A percentile compares a stretch with the other conserved stretches of the same genome.
These are phyloP conservation scores for Aphelocoma californica DNA, from an alignment of 2,797 vertebrate genomes.

Conservation along the genomic window DNA sequence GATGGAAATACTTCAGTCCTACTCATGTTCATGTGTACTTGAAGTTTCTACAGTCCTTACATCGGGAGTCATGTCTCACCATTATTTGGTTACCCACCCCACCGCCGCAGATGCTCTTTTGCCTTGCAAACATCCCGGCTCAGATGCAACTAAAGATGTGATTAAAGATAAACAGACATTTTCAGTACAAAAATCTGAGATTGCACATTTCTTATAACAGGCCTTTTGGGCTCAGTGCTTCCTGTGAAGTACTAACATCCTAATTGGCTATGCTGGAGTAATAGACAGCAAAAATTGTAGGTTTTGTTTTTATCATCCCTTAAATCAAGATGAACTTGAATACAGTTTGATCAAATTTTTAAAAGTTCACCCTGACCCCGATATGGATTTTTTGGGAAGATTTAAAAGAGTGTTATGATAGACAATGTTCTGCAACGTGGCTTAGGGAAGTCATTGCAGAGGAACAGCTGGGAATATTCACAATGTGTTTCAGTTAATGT, in stretches of 20 bases:
- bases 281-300: neutral
- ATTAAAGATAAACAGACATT: neutral
- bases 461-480: neutral
- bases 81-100: neutral
- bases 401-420: neutral
- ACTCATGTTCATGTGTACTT: neutral
- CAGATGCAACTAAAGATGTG: neutral
- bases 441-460: neutral
- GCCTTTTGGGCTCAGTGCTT: neutral
- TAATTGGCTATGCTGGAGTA: neutral
- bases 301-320: neutral
- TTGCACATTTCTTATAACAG: neutral
- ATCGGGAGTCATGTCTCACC: neutral
- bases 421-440: neutral
- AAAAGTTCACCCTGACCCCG: neutral
- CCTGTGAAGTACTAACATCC: neutral
- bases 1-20: neutral
- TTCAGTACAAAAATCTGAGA: neutral
- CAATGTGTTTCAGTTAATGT: neutral
- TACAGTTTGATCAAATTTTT: neutral
- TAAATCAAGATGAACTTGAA: neutral
- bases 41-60: neutral
- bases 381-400: fast-evolving
- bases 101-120: neutral
- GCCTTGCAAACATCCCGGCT: neutral